Percentiles rank a stretch among this genome's conserved stretches.
These are phyloP conservation scores for Meloidogyne floridensis DNA, from an alignment of 1,140 invertebrate species.

Conservation along the genomic window DNA sequence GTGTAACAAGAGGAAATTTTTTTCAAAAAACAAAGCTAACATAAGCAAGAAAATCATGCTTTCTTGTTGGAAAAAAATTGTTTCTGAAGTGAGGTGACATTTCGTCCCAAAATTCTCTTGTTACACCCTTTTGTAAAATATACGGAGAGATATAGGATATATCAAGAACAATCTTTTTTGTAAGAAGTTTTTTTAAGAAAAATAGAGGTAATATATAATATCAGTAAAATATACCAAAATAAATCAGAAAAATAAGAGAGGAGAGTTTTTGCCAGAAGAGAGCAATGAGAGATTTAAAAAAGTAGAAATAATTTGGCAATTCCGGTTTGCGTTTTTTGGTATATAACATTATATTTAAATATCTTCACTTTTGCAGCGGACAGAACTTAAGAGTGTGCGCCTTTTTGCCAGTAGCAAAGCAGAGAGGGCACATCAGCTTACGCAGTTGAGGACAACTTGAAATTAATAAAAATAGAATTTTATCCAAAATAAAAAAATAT, in stretches of 20 bases:
- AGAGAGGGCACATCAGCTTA: constrained; percentile 31
- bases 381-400: constrained; percentile 35
- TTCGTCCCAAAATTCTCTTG: too few species aligned
- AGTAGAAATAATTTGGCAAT: background rate
- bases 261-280: background rate
- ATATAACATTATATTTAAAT: constrained; percentile 6
- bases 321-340: background rate
- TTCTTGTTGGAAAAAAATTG: too few species aligned
- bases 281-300: background rate
- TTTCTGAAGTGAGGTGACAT: too few species aligned
- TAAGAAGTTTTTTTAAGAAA: too few species aligned
- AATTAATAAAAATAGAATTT: background rate
- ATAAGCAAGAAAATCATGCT: too few species aligned
- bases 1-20: background rate
- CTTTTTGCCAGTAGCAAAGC: constrained; percentile 30
- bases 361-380: constrained; percentile 19
- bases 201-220: too few species aligned
- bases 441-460: constrained; percentile 30
- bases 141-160: too few species aligned
- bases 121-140: too few species aligned
- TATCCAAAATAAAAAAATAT: constrained; percentile 13
- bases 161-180: too few species aligned
- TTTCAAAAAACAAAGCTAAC: too few species aligned
- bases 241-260: background rate
- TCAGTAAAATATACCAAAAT: too few species aligned